A percentile compares a stretch with the other conserved stretches of the same genome.
These are phyloP conservation scores for Sus scrofa DNA, from an alignment of 2,113 vertebrate species.

Conservation along the genomic window T2T-Sscrofa CM000817.6:84612001-84612500, in stretches of 20 bases:
- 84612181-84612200: slow-evolving; percentile 86
- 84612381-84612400: slow-evolving; percentile 65
- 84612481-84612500: slow-evolving; percentile 88
- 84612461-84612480: slow-evolving; percentile 89
- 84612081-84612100: not conserved
- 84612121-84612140: slow-evolving; percentile 78
- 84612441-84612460: slow-evolving; percentile 91
- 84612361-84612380: slow-evolving; percentile 87
- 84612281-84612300: slow-evolving; percentile 84
- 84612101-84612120: accelerated
- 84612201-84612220: slow-evolving; percentile 88
- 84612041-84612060: too few relatives aligned
- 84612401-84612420: slow-evolving; percentile 80
- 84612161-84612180: slow-evolving; percentile 80
- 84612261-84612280: slow-evolving; percentile 81
- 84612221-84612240: slow-evolving; percentile 78
- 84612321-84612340: slow-evolving; percentile 80
- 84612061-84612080: not conserved
- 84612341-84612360: not conserved
- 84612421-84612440: slow-evolving; percentile 87
- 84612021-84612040: not conserved
- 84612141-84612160: slow-evolving; percentile 77
- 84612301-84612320: slow-evolving; percentile 85
- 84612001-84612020: too few relatives aligned
- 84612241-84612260: slow-evolving; percentile 73